Evolutionary conservation across 2,888 invertebrate species (phyloP), one percentile per base, ranked within the genome.

Genomic region (Dinocampus coccinellae): DNA sequence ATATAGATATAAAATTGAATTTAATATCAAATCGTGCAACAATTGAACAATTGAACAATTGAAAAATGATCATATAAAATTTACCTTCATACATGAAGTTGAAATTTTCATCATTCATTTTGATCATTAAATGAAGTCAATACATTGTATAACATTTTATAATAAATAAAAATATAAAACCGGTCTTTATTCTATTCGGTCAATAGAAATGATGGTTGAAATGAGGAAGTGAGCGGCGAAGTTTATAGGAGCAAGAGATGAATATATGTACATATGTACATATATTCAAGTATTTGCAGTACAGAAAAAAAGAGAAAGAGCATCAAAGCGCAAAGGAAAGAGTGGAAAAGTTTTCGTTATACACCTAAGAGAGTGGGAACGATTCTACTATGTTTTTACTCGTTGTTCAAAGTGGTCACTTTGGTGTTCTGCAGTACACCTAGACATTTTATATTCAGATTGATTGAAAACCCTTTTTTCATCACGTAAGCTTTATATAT

Each of bases 171-270:
- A 7, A 4, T 29, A 39, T 11, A 39, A 13, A 39, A 39, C 39
- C 39, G 39, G 47, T 47, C 7, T 47, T 47, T 47, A 4, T 47
- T 20, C 39, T 47, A 7, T 47, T 47, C 3, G 2, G 13, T 16
- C 16, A 16, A 39, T 13, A 39, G 39, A 39, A n/a, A 39, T 47
- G 1, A n/a, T 47, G 16, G 13, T 2, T 42, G n/a, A 3, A 47
- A 47, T 47, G 16, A 16, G 47, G 47, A 47, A 47, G 47, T 16
- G 47, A 47, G 47, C 16, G 47, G 47, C 47, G 16, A 47, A 47
- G 47, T 47, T 47, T 47, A 47, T 47, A 47, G 16, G 47, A 47
- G 47, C 47, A 47, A 47, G 47, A 16, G 47, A 47, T 47, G 47
- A 6, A 47, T 47, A 9, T n/a, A 47, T n/a, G 47, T 16, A 16